Percentiles rank a stretch among this genome's conserved stretches.
Conservation (phyloP, 2,113 vertebrate genomes). For the Hippocampus guttulatus region DNA sequence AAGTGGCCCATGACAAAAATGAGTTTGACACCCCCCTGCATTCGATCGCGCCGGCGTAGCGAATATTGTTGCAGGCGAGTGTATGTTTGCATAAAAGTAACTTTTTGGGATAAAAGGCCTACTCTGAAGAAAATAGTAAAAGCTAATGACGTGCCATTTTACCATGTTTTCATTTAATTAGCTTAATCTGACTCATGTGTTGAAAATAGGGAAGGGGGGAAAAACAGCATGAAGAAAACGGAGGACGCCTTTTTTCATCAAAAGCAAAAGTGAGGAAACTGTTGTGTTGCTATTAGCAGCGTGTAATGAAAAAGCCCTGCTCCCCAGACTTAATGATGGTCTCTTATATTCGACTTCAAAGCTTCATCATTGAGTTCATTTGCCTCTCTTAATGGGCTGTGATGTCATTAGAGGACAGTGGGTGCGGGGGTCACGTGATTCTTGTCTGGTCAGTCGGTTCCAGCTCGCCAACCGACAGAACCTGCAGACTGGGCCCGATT, state of each 20-base stretch:
- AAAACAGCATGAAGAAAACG: not conserved
- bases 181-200: not conserved
- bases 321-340: constrained; percentile 20
- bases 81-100: not conserved
- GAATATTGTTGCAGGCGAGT: not conserved
- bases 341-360: constrained; percentile 29
- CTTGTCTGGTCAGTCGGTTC: constrained; percentile 25
- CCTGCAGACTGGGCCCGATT: not conserved
- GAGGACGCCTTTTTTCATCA: not conserved
- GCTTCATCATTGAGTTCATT: constrained; percentile 37
- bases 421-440: constrained; percentile 22
- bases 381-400: constrained; percentile 37
- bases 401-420: constrained; percentile 33
- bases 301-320: not conserved
- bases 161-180: not conserved
- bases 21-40: too few species aligned
- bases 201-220: not conserved
- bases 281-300: not conserved
- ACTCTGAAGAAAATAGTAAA: constrained; percentile 5
- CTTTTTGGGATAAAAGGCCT: constrained; percentile 10
- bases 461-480: not conserved
- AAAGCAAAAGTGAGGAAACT: not conserved
- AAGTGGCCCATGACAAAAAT: too few species aligned
- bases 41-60: not conserved
- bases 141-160: not conserved